Percentiles rank a stretch among this genome's conserved stretches.
Evolutionary conservation across 2,888 invertebrate species (phyloP).

Genomic region (Cheilosia pagana): DNA sequence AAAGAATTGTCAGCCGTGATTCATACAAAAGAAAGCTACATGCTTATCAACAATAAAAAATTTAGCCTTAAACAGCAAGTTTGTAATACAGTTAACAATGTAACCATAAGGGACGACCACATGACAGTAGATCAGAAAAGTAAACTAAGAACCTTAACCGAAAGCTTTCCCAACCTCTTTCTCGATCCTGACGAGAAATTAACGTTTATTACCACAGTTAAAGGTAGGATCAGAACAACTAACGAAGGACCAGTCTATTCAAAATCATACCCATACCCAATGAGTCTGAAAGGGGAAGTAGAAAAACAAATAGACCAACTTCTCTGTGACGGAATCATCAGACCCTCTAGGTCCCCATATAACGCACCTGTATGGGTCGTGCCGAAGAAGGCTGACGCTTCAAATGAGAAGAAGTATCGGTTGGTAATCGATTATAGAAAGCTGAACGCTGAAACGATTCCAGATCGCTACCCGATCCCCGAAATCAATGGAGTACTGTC

Average conservation of each 20-base stretch:
- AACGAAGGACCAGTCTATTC: neutral
- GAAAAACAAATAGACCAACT: slow-evolving; percentile 1
- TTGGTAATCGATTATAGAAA: too few species aligned
- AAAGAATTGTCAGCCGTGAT: too few species aligned
- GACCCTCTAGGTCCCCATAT: too few species aligned
- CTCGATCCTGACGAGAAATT: neutral
- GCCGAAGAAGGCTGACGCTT: too few species aligned
- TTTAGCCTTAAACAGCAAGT: neutral
- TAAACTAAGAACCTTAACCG: neutral
- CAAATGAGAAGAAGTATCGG: neutral
- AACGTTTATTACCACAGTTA: neutral
- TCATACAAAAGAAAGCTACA: too few species aligned
- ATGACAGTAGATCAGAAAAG: neutral
- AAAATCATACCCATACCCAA: neutral
- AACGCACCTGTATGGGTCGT: too few species aligned
- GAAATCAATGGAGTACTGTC: too few species aligned
- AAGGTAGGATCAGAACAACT: neutral
- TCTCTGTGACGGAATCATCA: neutral
- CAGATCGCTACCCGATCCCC: too few species aligned
- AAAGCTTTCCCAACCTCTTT: neutral
- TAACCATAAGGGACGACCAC: neutral
- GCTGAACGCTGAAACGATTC: too few species aligned
- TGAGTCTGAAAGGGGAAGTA: neutral
- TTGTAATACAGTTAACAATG: neutral
- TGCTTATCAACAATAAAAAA: neutral